These are phyloP conservation scores for Bombus pyrosoma DNA, from an alignment of 1,140 invertebrate species.

Conservation along the genomic window DNA sequence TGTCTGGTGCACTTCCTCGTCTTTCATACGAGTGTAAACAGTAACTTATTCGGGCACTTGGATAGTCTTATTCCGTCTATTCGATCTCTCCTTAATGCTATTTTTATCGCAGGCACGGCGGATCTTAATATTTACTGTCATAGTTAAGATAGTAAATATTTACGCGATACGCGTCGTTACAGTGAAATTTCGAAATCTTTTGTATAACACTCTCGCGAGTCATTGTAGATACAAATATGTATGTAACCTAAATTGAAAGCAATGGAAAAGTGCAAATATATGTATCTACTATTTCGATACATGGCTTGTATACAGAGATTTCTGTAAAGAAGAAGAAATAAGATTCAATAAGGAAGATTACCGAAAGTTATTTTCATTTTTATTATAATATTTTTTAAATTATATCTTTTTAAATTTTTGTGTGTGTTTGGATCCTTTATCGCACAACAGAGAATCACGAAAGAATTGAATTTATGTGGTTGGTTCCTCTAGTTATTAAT, in stretches of 20 bases:
- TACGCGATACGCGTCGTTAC: not conserved
- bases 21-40: constrained; percentile 35
- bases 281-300: no score
- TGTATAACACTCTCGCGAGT: no score
- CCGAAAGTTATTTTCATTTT: not conserved
- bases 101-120: not conserved
- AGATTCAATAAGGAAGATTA: not conserved
- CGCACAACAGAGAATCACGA: no score
- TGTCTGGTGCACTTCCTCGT: constrained; percentile 3
- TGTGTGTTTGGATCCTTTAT: rapidly evolving
- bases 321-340: not conserved
- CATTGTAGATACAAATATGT: not conserved
- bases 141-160: no score
- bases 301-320: no score
- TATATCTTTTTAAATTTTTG: not conserved
- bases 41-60: not conserved
- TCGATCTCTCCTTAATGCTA: constrained; percentile 2
- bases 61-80: not conserved
- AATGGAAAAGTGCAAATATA: not conserved
- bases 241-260: not conserved
- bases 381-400: no score
- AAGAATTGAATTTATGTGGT: no score
- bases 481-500: no score
- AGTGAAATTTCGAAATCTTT: no score
- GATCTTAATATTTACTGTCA: not conserved